These are phyloP conservation scores for Drosophila tani DNA, from an alignment of 1,140 invertebrate species.

Conservation along the genomic window DNA sequence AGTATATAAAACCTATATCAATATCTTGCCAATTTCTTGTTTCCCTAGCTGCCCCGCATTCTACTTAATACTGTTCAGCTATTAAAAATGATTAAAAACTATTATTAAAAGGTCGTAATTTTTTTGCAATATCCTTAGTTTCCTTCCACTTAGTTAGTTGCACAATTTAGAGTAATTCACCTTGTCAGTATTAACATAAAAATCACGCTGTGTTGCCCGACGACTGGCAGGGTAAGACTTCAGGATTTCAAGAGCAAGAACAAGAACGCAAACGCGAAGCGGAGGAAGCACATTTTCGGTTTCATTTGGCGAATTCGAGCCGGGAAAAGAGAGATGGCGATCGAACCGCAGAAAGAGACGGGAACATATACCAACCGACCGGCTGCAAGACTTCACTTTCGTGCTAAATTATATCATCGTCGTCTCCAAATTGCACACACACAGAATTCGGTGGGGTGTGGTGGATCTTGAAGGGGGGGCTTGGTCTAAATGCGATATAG, in stretches of 20 bases:
- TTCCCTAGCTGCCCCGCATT: not conserved
- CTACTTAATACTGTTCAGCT: not conserved
- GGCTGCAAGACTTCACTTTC: slow-evolving; percentile 80
- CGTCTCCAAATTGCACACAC: slow-evolving; percentile 67
- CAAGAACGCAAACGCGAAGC: slow-evolving; percentile 23
- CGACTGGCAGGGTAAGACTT: slow-evolving; percentile 26
- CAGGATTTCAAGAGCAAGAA: slow-evolving; percentile 27
- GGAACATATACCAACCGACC: slow-evolving; percentile 28
- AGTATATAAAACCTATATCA: not conserved
- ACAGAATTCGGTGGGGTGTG: slow-evolving; percentile 20
- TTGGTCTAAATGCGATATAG: slow-evolving; percentile 46
- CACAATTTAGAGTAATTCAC: slow-evolving; percentile 27
- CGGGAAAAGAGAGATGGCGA: slow-evolving; percentile 11
- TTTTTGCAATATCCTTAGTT: not conserved
- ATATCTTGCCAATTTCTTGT: not conserved
- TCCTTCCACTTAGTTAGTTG: slow-evolving; percentile 10
- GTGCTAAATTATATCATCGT: slow-evolving; percentile 81
- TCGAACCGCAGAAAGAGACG: slow-evolving; percentile 15
- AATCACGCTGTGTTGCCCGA: slow-evolving; percentile 27
- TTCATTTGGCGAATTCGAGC: slow-evolving; percentile 72
- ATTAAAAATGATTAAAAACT: slow-evolving; percentile 9
- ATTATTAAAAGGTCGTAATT: slow-evolving; percentile 3
- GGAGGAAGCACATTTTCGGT: slow-evolving; percentile 58
- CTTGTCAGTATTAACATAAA: slow-evolving; percentile 37
- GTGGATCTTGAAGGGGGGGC: slow-evolving; percentile 1